Evolutionary conservation across 2,888 invertebrate species (phyloP).

Genomic region (Thelaira solivaga): DNA sequence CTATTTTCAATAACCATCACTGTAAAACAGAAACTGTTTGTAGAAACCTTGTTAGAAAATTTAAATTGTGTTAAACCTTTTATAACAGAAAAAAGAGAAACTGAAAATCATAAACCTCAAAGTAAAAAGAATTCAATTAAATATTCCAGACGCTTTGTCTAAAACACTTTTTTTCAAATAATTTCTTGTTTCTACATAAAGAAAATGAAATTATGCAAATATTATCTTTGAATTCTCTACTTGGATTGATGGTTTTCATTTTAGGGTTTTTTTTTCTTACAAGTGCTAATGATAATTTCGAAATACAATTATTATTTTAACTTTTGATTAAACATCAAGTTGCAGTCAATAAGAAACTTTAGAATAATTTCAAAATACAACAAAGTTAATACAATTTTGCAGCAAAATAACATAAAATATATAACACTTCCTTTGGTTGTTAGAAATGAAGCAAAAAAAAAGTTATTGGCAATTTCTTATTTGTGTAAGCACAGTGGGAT

Average conservation of each 20-base stretch:
- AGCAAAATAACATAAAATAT: not conserved
- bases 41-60: too few species aligned
- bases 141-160: not conserved
- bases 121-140: too few species aligned
- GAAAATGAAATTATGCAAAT: slow-evolving; percentile 46
- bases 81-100: too few species aligned
- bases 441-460: not conserved
- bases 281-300: slow-evolving; percentile 28
- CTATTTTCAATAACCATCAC: too few species aligned
- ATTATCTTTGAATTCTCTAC: slow-evolving; percentile 35
- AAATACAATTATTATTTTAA: slow-evolving; percentile 24
- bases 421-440: slow-evolving; percentile 9
- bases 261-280: not conserved
- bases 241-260: slow-evolving; percentile 8
- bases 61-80: too few species aligned
- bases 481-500: too few species aligned
- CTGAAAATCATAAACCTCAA: too few species aligned
- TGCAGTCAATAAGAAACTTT: not conserved
- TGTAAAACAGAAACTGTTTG: too few species aligned
- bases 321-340: slow-evolving; percentile 27
- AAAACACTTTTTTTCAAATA: not conserved
- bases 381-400: not conserved
- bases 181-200: not conserved
- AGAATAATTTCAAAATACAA: slow-evolving; percentile 1
- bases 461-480: slow-evolving; percentile 2